A percentile compares a stretch with the other conserved stretches of the same genome.
Conservation (phyloP, 1,140 invertebrate species). For the Caerostris extrusa region DNA sequence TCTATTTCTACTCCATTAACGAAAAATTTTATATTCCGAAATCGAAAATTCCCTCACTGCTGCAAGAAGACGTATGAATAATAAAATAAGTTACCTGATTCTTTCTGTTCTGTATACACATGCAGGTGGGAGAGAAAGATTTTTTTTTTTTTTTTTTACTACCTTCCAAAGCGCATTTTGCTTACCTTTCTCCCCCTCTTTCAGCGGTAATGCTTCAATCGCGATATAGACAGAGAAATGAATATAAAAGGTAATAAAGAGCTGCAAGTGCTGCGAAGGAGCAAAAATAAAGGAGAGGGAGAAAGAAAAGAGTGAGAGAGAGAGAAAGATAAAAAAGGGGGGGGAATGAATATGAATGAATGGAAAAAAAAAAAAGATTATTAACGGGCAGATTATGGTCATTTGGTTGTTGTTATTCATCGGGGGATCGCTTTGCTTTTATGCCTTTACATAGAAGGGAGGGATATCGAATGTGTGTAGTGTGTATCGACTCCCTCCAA, state of each 20-base stretch:
- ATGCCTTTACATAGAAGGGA: constrained; percentile 50
- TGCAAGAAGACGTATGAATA: constrained; percentile 45
- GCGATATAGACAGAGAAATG: constrained; percentile 72
- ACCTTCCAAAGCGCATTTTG: not conserved
- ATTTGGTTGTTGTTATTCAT: constrained; percentile 77
- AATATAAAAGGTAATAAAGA: constrained; percentile 77
- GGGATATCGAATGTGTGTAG: constrained; percentile 32
- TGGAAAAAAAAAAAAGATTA: constrained; percentile 71
- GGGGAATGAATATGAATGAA: not conserved
- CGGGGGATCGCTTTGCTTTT: constrained; percentile 70
- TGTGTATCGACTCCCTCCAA: constrained; percentile 17
- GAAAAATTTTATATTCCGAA: constrained; percentile 73
- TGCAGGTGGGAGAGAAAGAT: not conserved
- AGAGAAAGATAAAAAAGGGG: constrained; percentile 28
- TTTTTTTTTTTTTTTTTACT: constrained; percentile 20
- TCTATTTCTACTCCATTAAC: constrained; percentile 28
- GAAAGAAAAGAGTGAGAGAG: not conserved
- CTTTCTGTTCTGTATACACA: not conserved
- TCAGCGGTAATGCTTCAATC: constrained; percentile 52
- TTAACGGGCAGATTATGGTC: constrained; percentile 77
- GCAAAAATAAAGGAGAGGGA: no score
- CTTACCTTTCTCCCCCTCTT: not conserved
- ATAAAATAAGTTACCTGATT: constrained; percentile 72
- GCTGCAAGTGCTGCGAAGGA: not conserved
- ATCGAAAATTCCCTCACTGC: constrained; percentile 54